A percentile compares a stretch with the other conserved stretches of the same genome.
Evolutionary conservation across 2,113 vertebrate species (phyloP).

Genomic region (Alces alces): DNA sequence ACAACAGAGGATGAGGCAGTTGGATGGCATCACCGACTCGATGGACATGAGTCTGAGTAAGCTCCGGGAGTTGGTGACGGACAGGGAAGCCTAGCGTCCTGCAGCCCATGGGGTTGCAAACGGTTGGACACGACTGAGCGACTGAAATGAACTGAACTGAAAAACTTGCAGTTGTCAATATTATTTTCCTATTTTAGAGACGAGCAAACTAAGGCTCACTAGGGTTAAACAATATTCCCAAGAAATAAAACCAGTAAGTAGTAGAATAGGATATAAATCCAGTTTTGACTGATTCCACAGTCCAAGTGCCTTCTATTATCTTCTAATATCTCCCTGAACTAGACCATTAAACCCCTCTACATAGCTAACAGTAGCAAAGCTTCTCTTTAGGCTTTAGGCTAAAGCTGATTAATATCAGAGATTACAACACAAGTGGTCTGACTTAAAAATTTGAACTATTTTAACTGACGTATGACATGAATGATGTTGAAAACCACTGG

Average conservation of each 20-base stretch:
- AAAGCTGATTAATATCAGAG: background rate
- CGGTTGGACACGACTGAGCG: rapidly evolving
- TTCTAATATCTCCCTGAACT: background rate
- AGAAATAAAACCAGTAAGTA: background rate
- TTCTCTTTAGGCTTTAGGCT: background rate
- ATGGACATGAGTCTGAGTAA: background rate
- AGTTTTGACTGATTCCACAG: background rate
- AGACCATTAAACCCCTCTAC: background rate
- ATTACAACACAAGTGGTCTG: background rate
- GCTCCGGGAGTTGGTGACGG: background rate
- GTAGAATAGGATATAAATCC: background rate
- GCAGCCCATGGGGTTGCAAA: background rate
- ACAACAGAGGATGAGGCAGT: background rate
- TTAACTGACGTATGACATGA: background rate
- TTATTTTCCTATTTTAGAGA: conserved; percentile 8
- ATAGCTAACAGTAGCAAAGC: background rate
- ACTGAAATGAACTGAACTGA: background rate
- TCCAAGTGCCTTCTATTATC: background rate
- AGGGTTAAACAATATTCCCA: background rate
- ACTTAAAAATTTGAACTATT: conserved; percentile 20
- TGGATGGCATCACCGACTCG: background rate
- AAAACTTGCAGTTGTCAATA: background rate
- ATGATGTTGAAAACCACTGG: background rate
- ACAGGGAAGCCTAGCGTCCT: background rate
- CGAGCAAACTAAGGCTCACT: background rate